Percentiles rank a stretch among this genome's conserved stretches.
Evolutionary conservation across 2,888 invertebrate genomes (phyloP).

Genomic region (Beris morrisii): DNA sequence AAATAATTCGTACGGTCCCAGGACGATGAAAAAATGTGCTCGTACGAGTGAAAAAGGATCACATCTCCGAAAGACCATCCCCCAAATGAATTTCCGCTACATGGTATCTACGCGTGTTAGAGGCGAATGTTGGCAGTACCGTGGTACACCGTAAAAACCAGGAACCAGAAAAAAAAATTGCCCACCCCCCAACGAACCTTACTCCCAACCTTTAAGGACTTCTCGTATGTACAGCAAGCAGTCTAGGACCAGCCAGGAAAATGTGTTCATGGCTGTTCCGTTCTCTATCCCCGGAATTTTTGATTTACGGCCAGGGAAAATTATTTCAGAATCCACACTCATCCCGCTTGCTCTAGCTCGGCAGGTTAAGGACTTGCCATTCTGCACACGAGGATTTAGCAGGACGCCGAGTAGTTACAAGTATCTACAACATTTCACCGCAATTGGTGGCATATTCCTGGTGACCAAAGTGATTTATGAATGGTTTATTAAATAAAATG

Average conservation of each 20-base stretch:
- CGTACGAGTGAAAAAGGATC: too few species aligned
- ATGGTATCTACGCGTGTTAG: too few species aligned
- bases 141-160: too few species aligned
- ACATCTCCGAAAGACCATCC: too few species aligned
- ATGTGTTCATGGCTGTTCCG: background rate
- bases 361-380: background rate
- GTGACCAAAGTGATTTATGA: conserved; percentile 32
- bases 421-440: conserved; percentile 14
- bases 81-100: too few species aligned
- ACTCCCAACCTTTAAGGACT: background rate
- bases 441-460: conserved; percentile 22
- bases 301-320: conserved; percentile 20
- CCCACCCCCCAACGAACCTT: too few species aligned
- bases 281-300: conserved; percentile 9
- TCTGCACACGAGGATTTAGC: conserved; percentile 8
- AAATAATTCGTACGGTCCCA: conserved; percentile 20
- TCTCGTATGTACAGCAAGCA: conserved; percentile 1
- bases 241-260: background rate
- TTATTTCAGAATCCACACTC: conserved; percentile 18
- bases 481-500: conserved; percentile 35
- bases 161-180: too few species aligned
- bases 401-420: conserved; percentile 8
- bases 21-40: too few species aligned
- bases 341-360: background rate
- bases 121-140: too few species aligned